Percentiles rank a stretch among this genome's conserved stretches.
phyloP scores from a whole-genome alignment of 2,888 invertebrate genomes.

The Agapetus fuscipes region DNA sequence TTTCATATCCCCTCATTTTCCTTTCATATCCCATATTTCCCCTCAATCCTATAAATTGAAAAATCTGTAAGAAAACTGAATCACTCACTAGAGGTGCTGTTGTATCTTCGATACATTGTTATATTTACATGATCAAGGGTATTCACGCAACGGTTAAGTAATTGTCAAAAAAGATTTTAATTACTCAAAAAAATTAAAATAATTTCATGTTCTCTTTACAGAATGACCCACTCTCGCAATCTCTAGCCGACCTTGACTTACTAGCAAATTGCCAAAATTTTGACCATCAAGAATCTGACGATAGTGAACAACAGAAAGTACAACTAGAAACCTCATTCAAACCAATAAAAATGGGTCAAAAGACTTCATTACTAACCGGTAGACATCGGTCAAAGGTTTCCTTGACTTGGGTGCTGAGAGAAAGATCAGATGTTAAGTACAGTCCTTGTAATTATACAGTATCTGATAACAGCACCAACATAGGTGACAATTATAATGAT shows the following conservation, averaged over 20 bases:
- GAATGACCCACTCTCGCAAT: constrained; percentile 11
- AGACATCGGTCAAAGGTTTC: constrained; percentile 56
- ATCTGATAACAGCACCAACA: constrained; percentile 31
- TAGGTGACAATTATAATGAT: constrained; percentile 24
- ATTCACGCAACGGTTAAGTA: too few relatives aligned
- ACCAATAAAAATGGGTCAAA: constrained; percentile 36
- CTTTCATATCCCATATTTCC: too few relatives aligned
- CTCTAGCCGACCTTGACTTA: constrained; percentile 16
- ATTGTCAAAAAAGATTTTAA: too few relatives aligned
- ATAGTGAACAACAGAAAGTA: not conserved
- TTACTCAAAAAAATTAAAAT: too few relatives aligned
- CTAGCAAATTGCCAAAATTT: constrained; percentile 15
- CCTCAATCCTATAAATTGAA: too few relatives aligned
- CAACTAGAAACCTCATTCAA: constrained; percentile 1
- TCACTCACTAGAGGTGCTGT: too few relatives aligned
- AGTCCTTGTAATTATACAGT: constrained; percentile 15
- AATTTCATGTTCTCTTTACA: too few relatives aligned
- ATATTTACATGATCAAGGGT: too few relatives aligned
- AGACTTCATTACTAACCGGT: constrained; percentile 39
- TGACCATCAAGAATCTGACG: constrained; percentile 16
- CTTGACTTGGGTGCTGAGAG: constrained; percentile 64
- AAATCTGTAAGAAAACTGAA: too few relatives aligned
- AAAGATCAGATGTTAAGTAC: constrained; percentile 41
- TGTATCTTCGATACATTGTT: too few relatives aligned
- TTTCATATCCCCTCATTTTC: too few relatives aligned